phyloP scores from a whole-genome alignment of 2,888 invertebrate genomes.

The Ashinkailepas kermadecensis region DNA sequence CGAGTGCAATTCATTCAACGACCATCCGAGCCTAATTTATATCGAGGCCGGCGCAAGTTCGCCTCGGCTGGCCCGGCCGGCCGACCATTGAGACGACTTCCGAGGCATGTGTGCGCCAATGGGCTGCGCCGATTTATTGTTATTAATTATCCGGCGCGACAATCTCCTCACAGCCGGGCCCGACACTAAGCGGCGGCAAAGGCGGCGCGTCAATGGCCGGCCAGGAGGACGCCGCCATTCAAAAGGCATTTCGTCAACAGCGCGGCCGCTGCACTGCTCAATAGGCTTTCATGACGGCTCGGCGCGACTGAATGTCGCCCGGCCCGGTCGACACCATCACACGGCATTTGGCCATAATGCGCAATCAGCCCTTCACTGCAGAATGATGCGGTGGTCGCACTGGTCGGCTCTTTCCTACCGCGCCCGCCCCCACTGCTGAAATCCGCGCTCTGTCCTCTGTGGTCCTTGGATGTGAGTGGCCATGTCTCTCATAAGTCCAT shows the following conservation, averaged over 20 bases:
- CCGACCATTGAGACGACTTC: neutral
- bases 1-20: neutral
- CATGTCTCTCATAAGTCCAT: too few relatives aligned
- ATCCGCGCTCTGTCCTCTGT: too few relatives aligned
- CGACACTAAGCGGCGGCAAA: neutral
- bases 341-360: neutral
- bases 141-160: neutral
- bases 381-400: too few relatives aligned
- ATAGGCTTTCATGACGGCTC: conserved; percentile 5
- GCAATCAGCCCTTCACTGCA: neutral
- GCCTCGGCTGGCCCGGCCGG: neutral
- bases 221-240: neutral
- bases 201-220: neutral
- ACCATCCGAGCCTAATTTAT: conserved; percentile 18
- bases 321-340: neutral
- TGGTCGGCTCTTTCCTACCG: too few relatives aligned
- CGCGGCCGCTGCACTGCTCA: neutral
- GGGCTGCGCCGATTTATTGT: neutral
- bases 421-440: too few relatives aligned
- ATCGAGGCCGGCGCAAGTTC: neutral
- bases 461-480: too few relatives aligned
- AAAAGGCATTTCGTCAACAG: conserved; percentile 17
- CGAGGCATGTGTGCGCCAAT: neutral
- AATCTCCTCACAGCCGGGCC: neutral
- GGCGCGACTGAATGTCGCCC: neutral